phyloP scores from a whole-genome alignment of 2,797 vertebrate genomes.

The Pempheris klunzingeri region DNA sequence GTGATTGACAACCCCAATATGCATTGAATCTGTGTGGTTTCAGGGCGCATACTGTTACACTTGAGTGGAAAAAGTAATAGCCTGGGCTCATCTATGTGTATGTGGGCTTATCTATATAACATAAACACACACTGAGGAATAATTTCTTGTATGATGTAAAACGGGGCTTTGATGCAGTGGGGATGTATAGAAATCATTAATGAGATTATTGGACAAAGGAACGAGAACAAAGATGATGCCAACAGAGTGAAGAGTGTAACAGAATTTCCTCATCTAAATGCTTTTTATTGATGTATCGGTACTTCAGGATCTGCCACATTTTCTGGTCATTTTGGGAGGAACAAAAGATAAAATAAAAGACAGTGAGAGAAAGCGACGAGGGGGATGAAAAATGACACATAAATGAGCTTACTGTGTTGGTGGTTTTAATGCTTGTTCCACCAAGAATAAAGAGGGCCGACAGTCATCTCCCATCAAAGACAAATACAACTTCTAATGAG shows the following conservation, averaged over 20 bases:
- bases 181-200: slow-evolving; percentile 3
- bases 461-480: slow-evolving; percentile 56
- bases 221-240: slow-evolving; percentile 3
- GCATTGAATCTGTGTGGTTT: slow-evolving; percentile 20
- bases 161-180: slow-evolving; percentile 10
- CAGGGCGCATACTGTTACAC: slow-evolving; percentile 19
- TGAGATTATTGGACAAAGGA: neutral
- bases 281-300: slow-evolving; percentile 8
- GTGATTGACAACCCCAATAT: slow-evolving; percentile 43
- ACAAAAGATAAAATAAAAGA: neutral
- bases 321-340: slow-evolving; percentile 9
- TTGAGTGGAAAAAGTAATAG: slow-evolving; percentile 26
- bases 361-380: neutral
- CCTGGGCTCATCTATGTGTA: too few relatives aligned
- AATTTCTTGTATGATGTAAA: neutral
- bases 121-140: slow-evolving; percentile 16
- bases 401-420: slow-evolving; percentile 18
- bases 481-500: slow-evolving; percentile 62
- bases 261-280: slow-evolving; percentile 2
- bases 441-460: slow-evolving; percentile 50
- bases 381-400: slow-evolving; percentile 15
- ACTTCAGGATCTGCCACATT: neutral
- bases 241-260: neutral
- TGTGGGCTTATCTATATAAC: neutral
- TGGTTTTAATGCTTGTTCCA: slow-evolving; percentile 41